Evolutionary conservation across 2,113 vertebrate species (phyloP).

Genomic region (Epinephelus moara): DNA sequence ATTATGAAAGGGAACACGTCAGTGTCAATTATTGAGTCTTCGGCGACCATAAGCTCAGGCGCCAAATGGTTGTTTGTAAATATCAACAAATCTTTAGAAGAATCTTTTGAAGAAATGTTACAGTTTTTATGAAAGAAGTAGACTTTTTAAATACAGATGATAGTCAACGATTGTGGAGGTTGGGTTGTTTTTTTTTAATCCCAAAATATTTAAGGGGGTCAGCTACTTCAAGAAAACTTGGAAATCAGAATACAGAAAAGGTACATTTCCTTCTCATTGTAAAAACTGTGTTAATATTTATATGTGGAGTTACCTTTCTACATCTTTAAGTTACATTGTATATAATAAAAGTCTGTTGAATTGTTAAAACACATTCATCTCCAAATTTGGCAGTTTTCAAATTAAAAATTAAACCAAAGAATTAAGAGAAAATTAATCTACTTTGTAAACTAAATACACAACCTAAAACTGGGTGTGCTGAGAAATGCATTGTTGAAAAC

Average conservation of each 20-base stretch:
- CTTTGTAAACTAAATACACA: background rate
- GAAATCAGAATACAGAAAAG: background rate
- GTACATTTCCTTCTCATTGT: background rate
- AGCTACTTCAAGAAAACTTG: background rate
- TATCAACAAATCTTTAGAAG: background rate
- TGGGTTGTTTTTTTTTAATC: no score
- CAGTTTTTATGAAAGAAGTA: background rate
- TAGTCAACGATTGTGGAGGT: background rate
- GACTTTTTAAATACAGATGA: background rate
- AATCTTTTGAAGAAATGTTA: no score
- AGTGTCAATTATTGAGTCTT: background rate
- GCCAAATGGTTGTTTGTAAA: background rate
- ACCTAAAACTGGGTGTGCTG: no score
- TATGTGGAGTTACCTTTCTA: background rate
- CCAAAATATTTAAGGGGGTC: no score
- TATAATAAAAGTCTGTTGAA: background rate
- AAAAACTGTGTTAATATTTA: background rate
- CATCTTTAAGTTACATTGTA: no score
- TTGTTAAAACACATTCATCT: background rate
- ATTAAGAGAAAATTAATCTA: background rate
- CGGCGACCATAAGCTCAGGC: background rate
- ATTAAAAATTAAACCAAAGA: background rate
- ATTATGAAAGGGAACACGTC: constrained; percentile 34
- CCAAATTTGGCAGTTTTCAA: background rate
- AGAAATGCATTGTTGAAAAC: background rate